Conservation (phyloP, 1,140 invertebrate species). For the Zophobas morio region DNA sequence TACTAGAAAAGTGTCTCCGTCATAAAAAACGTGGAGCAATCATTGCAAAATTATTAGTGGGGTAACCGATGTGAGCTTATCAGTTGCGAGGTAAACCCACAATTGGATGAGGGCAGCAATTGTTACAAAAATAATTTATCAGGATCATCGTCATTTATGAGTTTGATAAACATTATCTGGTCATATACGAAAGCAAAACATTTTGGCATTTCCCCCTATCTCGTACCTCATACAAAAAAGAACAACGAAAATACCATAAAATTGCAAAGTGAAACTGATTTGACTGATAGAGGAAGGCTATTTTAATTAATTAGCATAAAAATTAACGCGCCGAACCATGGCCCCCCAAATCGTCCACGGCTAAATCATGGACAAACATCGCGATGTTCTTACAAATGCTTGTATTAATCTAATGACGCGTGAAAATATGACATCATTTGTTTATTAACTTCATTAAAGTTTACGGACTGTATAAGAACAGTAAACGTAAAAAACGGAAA, state of each 20-base stretch:
- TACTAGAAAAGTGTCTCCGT: slow-evolving; percentile 6
- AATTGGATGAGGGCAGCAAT: not conserved
- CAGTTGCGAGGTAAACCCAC: not conserved
- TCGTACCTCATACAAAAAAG: no score
- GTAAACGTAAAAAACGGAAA: slow-evolving; percentile 13
- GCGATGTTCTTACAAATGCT: not conserved
- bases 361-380: not conserved
- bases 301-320: slow-evolving; percentile 8
- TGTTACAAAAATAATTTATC: not conserved
- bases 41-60: not conserved
- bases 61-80: not conserved
- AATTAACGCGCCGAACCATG: not conserved
- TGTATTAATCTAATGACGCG: slow-evolving; percentile 10
- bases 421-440: slow-evolving; percentile 34
- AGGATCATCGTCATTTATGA: not conserved
- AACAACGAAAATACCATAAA: not conserved
- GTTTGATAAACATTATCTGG: not conserved
- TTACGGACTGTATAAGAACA: not conserved
- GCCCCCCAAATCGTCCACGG: not conserved
- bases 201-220: not conserved
- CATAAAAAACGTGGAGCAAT: not conserved
- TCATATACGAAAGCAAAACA: not conserved
- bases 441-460: slow-evolving; percentile 24
- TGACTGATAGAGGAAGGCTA: slow-evolving; percentile 6
- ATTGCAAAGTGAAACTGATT: not conserved